Evolutionary conservation across 2,113 vertebrate species (phyloP).

Genomic region (Ciconia maguari): DNA sequence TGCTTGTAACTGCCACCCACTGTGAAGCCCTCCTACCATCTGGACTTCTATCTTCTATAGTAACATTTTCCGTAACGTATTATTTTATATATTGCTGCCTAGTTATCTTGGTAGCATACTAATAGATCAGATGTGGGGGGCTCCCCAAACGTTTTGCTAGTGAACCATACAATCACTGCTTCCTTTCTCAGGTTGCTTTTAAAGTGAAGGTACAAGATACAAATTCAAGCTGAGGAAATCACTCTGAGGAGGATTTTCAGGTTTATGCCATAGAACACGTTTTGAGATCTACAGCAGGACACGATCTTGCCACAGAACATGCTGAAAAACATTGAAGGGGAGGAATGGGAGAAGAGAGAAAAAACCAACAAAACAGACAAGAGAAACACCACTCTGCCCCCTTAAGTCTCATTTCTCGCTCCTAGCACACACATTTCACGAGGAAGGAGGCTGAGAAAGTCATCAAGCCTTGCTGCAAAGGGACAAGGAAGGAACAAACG

Average conservation of each 20-base stretch:
- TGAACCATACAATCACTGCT: not conserved
- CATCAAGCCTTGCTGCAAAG: not conserved
- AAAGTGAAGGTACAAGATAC: not conserved
- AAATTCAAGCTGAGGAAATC: not conserved
- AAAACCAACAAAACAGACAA: not conserved
- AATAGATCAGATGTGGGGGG: not conserved
- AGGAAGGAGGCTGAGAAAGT: not conserved
- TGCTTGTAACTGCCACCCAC: not conserved
- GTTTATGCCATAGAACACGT: not conserved
- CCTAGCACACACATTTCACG: accelerated
- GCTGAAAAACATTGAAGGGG: not conserved
- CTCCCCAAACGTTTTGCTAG: not conserved
- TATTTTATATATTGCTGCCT: not conserved
- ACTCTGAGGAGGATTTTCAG: not conserved
- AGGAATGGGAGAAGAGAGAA: not conserved
- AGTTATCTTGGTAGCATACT: not conserved
- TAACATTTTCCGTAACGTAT: not conserved
- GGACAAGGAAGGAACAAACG: not conserved
- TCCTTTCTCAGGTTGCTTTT: not conserved
- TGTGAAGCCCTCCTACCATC: not conserved
- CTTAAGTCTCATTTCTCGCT: not conserved
- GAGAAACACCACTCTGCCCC: not conserved
- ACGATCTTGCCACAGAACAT: not conserved
- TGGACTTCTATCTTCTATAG: not conserved
- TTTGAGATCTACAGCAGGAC: not conserved